Percentiles rank a stretch among this genome's conserved stretches.
Conservation (phyloP, 2,113 vertebrate genomes). For the Merops nubicus region DNA sequence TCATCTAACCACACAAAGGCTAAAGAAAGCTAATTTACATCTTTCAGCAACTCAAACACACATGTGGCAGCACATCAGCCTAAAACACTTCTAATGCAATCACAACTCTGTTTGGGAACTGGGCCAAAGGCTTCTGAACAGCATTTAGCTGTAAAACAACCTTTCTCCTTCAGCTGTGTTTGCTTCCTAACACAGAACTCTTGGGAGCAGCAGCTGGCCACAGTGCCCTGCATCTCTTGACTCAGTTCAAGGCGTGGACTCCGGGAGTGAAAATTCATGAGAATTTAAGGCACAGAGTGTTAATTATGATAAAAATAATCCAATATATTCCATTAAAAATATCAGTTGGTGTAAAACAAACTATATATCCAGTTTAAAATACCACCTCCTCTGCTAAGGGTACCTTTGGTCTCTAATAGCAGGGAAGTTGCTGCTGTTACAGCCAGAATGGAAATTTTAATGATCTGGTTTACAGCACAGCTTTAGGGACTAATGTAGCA, state of each 20-base stretch:
- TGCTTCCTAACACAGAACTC: neutral
- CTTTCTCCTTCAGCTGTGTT: neutral
- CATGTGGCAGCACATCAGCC: neutral
- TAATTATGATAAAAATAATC: neutral
- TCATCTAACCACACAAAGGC: neutral
- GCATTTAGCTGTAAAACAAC: neutral
- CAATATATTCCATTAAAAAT: neutral
- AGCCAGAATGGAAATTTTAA: neutral
- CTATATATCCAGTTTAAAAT: neutral
- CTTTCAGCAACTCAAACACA: neutral
- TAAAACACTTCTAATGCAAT: neutral
- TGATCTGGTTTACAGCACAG: neutral
- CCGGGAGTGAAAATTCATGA: neutral
- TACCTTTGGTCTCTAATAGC: neutral
- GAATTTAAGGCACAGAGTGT: neutral
- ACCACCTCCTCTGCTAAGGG: neutral
- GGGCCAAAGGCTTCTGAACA: neutral
- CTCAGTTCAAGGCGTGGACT: neutral
- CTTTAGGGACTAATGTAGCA: neutral
- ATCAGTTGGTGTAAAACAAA: neutral
- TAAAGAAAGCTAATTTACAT: neutral
- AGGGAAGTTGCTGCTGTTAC: neutral
- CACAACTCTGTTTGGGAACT: neutral
- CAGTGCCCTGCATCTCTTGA: neutral
- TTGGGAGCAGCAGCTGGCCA: neutral